Conservation (phyloP, 2,113 vertebrate genomes). For the Zapornia atra region DNA sequence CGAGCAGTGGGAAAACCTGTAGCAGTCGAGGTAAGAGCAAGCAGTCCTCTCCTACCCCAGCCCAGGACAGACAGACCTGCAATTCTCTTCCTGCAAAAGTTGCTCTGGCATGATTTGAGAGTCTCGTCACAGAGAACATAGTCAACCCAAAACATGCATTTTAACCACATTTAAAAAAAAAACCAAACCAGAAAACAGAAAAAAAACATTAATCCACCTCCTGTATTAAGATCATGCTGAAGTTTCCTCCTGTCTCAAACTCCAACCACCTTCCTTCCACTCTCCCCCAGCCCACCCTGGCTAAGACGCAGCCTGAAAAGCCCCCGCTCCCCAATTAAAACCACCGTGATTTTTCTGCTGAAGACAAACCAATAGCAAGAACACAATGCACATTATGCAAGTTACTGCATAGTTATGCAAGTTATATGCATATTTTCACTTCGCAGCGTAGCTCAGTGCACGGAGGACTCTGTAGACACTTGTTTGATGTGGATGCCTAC, state of each 20-base stretch:
- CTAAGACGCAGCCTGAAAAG: not conserved
- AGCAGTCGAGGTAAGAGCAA: not conserved
- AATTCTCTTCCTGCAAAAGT: not conserved
- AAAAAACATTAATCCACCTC: not conserved
- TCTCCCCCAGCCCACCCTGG: not conserved
- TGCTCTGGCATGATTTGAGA: not conserved
- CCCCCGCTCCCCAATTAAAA: not conserved
- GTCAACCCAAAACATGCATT: not conserved
- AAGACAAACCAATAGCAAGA: constrained; percentile 30
- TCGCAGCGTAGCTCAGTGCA: not conserved
- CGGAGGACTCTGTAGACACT: constrained; percentile 13
- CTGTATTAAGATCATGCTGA: not conserved
- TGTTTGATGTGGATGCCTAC: constrained; percentile 51
- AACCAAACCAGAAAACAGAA: too few relatives aligned
- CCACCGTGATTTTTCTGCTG: not conserved
- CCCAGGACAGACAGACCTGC: not conserved
- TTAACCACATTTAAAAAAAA: not conserved
- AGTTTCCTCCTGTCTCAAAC: not conserved
- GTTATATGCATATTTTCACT: constrained; percentile 49
- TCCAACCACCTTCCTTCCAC: not conserved
- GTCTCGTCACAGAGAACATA: not conserved
- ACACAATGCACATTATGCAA: constrained; percentile 65
- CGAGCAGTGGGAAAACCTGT: not conserved
- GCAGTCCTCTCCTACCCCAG: not conserved
- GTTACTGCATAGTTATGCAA: constrained; percentile 72